A percentile compares a stretch with the other conserved stretches of the same genome.
These are phyloP conservation scores for Eremobia ochroleuca DNA, from an alignment of 2,888 invertebrate genomes.

Conservation along the genomic window DNA sequence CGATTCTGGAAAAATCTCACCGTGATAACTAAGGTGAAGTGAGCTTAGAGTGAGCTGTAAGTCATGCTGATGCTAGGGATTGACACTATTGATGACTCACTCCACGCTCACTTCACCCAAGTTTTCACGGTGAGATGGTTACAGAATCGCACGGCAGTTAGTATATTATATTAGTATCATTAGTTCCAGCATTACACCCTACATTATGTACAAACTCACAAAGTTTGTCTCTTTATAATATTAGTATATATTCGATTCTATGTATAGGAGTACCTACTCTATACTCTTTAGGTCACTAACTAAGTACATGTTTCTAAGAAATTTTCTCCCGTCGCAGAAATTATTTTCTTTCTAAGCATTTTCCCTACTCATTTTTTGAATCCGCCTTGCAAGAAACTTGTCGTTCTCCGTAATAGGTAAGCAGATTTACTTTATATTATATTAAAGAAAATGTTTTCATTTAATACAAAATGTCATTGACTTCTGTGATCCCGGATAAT, in stretches of 20 bases:
- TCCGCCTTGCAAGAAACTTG: slow-evolving; percentile 6
- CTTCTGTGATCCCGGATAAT: background rate
- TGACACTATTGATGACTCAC: too few species aligned
- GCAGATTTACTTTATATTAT: slow-evolving; percentile 6
- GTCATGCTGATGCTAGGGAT: too few species aligned
- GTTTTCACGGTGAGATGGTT: too few species aligned
- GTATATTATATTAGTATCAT: too few species aligned
- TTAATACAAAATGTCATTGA: background rate
- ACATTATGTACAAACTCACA: background rate
- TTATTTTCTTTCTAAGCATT: slow-evolving; percentile 5
- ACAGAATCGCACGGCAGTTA: too few species aligned
- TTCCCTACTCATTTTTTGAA: slow-evolving; percentile 7
- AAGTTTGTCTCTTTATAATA: background rate
- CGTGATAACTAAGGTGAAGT: too few species aligned
- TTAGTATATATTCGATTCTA: too few species aligned
- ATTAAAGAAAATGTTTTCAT: background rate
- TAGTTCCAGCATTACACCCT: background rate
- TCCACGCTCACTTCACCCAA: too few species aligned
- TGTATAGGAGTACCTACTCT: background rate
- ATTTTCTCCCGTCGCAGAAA: background rate
- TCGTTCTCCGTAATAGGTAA: background rate
- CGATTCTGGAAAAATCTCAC: too few species aligned
- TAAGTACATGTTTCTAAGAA: background rate
- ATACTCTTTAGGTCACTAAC: background rate
- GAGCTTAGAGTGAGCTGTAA: too few species aligned